Percentiles rank a stretch among this genome's conserved stretches.
Evolutionary conservation across 2,888 invertebrate species (phyloP).

Genomic region (Hypomecis atomaria): DNA sequence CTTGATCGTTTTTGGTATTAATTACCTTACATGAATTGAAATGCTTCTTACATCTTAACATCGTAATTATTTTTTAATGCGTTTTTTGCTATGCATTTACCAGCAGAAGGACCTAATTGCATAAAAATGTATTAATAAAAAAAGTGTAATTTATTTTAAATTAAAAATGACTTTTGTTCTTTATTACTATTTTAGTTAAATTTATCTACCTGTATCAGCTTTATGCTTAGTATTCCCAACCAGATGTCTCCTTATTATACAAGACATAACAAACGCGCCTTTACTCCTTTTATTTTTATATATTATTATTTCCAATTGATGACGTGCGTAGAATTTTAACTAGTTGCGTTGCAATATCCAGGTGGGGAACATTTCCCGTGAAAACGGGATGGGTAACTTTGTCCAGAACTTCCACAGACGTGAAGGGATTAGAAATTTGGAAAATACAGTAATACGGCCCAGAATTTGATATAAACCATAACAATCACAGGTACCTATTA

Average conservation of each 20-base stretch:
- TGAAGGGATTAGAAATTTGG: background rate
- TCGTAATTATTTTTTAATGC: no score
- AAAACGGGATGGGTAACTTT: slow-evolving; percentile 51
- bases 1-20: no score
- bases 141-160: background rate
- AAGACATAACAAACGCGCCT: slow-evolving; percentile 24
- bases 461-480: no score
- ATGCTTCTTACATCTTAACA: no score
- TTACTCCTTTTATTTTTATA: slow-evolving; percentile 17
- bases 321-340: slow-evolving; percentile 45
- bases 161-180: no score
- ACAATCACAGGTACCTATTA: no score
- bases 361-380: slow-evolving; percentile 69
- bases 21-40: no score
- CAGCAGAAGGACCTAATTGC: no score
- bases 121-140: background rate
- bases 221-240: slow-evolving; percentile 10
- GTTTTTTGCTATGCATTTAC: no score
- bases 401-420: slow-evolving; percentile 8
- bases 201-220: slow-evolving; percentile 16
- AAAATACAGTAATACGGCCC: no score
- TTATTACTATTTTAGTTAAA: background rate
- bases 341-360: slow-evolving; percentile 47
- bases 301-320: slow-evolving; percentile 39
- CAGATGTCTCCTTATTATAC: slow-evolving; percentile 35